Evolutionary conservation across 1,140 invertebrate species (phyloP), one percentile per base, ranked within the genome.

Genomic region (Cataglyphis hispanica): DNA sequence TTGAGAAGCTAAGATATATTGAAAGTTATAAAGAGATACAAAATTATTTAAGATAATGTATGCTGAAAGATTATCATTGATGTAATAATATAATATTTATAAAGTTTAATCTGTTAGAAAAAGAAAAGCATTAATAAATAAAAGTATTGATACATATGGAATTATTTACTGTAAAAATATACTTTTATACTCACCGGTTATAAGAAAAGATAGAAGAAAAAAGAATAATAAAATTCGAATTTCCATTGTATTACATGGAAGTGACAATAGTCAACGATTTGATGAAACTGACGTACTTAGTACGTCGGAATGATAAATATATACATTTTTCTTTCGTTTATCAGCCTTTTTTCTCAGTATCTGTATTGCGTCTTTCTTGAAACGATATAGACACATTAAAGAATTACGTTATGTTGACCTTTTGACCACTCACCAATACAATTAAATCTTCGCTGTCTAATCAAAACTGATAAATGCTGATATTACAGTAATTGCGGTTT

Each of bases 171-270:
- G 37, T 34, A 87, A 53, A 61, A 58, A 56, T 11, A 37, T 78
- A 8, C 4, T 19, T 63, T 10, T 22, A 8, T 53, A 89, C 61
- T 89, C 69, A 89, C 88, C 37, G 0, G 11, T 61, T 34, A 31
- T 7, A 56, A 63, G 11, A 13, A 86, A 3, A 7, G 40, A 8
- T 8, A 69, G 11, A 1, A 60, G 61, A 53, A 88, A 27, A 13
- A 89, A 16, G 43, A 80, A n/a, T n/a, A 88, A 2, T 16, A 78
- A 86, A 69, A 75, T 60, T 37, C 56, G 86, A 16, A 75, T 74
- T 16, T 72, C 84, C 87, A 89, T 89, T 6, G 16, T 58, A 11
- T 19, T 50, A 8, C 5, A 34, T 60, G 7, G 2, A 43, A 80
- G 27, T 16, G 10, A 19, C 16, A 2, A 10, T 22, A 37, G 3